A percentile compares a stretch with the other conserved stretches of the same genome.
Conservation (phyloP, 2,888 invertebrate genomes). For the Lysandra coridon region DNA sequence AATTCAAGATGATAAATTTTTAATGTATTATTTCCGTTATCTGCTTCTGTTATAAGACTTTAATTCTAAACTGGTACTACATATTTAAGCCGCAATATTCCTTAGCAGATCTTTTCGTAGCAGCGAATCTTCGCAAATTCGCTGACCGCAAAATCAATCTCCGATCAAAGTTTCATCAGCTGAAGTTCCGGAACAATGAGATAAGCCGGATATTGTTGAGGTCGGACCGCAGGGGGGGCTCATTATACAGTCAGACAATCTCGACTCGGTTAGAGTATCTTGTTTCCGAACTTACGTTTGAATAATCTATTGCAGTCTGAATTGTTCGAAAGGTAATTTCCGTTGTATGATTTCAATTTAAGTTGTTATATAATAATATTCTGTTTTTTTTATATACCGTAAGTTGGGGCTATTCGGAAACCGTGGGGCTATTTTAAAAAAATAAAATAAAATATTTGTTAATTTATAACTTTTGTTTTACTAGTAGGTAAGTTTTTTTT, state of each 20-base stretch:
- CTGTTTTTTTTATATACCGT: too few relatives aligned
- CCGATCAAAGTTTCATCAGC: constrained; percentile 20
- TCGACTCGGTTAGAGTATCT: not conserved
- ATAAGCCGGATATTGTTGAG: constrained; percentile 24
- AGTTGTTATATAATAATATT: not conserved
- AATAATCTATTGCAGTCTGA: not conserved
- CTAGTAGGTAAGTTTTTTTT: too few relatives aligned
- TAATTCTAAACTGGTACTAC: not conserved
- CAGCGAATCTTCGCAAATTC: constrained; percentile 2
- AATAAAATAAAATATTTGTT: too few relatives aligned
- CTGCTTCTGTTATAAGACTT: not conserved
- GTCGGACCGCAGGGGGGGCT: not conserved
- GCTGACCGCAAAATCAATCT: constrained; percentile 21
- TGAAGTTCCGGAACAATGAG: not conserved
- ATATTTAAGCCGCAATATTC: not conserved
- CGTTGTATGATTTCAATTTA: not conserved
- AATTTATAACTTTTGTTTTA: too few relatives aligned
- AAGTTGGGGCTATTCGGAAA: too few relatives aligned
- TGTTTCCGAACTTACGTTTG: constrained; percentile 3
- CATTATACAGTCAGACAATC: constrained; percentile 9
- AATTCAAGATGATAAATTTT: too few relatives aligned
- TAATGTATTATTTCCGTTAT: not conserved
- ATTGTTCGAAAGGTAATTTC: not conserved
- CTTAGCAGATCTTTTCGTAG: not conserved
- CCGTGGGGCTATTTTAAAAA: too few relatives aligned